Evolutionary conservation across 2,888 invertebrate species (phyloP), one percentile per base, ranked within the genome.

Genomic region (Mimachlamys varia): DNA sequence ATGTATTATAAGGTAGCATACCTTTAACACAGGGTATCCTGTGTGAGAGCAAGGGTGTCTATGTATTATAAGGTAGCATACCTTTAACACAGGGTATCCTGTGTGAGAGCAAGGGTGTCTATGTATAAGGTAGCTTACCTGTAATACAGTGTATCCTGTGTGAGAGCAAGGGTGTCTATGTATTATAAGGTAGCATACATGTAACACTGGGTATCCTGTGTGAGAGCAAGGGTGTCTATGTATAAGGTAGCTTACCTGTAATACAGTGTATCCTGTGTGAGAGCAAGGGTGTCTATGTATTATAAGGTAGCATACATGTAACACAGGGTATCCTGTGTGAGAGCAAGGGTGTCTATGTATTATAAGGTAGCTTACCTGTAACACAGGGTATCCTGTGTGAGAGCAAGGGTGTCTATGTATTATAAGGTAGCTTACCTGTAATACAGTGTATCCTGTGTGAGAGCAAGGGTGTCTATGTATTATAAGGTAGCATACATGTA

Each of bases 41-140:
- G 89, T 55, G 89, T 58, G 53, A 89, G 88, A 89, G 89, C 89
- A 88, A 89, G n/a, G n/a, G n/a, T n/a, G n/a, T n/a, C n/a, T n/a
- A n/a, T n/a, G n/a, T n/a, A n/a, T n/a, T n/a, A n/a, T n/a, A n/a
- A 19, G 19, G 53, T 53, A 44, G 17, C 58, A 49, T 62, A 90
- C 90, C 90, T 90, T 49, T 89, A 88, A 88, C 87, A 90, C 53
- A 89, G 37, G 37, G 89, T 88, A 50, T 89, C 89, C 49, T 89
- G 89, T 55, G 89, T 58, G 53, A 89, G 55, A 89, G n/a, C n/a
- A n/a, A n/a, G 44, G 44, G 44, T 3, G 44, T 44, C 44, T 53
- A 53, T 44, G 7, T 44, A 50, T 15, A n/a, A n/a, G 19, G 53
- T 53, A 44, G 17, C 58, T 49, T 62, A 90, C 90, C 90, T 90